phyloP scores from a whole-genome alignment of 2,113 vertebrate species.

The Notiomystis cincta region DNA sequence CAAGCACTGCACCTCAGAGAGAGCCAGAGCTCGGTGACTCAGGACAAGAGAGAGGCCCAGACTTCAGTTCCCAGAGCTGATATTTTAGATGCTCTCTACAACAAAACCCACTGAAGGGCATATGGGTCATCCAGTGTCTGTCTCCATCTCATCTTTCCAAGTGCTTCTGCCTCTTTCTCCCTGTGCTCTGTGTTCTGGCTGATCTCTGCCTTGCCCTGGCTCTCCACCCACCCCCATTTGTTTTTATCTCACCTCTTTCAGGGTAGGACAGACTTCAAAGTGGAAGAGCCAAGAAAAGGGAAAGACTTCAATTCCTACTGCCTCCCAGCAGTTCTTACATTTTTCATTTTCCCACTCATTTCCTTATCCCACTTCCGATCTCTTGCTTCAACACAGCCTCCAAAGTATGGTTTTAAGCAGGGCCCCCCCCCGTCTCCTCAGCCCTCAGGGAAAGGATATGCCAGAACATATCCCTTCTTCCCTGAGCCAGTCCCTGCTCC shows the following conservation, averaged over 20 bases:
- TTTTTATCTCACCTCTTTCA: background rate
- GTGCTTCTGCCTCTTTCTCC: background rate
- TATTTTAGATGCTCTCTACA: background rate
- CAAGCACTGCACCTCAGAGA: background rate
- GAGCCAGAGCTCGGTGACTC: background rate
- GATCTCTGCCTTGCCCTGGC: background rate
- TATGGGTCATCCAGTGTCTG: background rate
- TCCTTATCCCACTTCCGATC: constrained; percentile 19
- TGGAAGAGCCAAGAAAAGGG: background rate
- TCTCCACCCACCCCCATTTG: accelerated
- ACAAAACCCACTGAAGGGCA: background rate
- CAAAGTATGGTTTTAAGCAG: background rate
- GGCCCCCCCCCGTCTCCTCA: accelerated
- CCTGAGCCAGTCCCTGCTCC: background rate
- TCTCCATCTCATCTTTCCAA: background rate
- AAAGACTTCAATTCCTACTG: background rate
- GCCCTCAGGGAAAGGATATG: background rate
- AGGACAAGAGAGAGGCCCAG: background rate
- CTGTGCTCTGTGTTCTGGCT: background rate
- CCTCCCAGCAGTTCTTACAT: background rate
- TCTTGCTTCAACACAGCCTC: background rate
- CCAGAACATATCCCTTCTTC: background rate
- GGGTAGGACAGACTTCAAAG: background rate
- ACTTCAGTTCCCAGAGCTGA: background rate
- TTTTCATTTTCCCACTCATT: constrained; percentile 8